phyloP scores from a whole-genome alignment of 2,888 invertebrate genomes.

The Argyresthia albistria region DNA sequence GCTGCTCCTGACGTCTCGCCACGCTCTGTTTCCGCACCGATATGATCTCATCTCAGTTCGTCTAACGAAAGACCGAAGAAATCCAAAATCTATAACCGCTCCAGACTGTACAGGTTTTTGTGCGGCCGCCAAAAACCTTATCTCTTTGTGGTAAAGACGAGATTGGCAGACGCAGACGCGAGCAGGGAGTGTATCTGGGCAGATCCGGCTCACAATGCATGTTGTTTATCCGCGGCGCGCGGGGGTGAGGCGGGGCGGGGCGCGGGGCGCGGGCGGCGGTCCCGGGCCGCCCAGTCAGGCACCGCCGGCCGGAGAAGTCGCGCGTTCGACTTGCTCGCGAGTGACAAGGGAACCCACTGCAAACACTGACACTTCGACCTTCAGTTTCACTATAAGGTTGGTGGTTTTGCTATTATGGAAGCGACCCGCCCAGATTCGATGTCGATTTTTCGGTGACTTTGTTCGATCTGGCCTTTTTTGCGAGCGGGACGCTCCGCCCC shows the following conservation, averaged over 20 bases:
- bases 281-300: slow-evolving; percentile 45
- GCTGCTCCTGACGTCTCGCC: neutral
- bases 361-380: slow-evolving; percentile 54
- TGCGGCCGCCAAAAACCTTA: neutral
- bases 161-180: neutral
- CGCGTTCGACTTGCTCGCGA: slow-evolving; percentile 31
- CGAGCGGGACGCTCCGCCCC: slow-evolving; percentile 1
- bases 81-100: slow-evolving; percentile 58
- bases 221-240: slow-evolving; percentile 67
- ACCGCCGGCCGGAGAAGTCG: slow-evolving; percentile 40
- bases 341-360: slow-evolving; percentile 36
- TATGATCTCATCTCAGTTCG: neutral
- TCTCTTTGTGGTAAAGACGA: neutral
- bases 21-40: slow-evolving; percentile 2
- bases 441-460: neutral
- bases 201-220: slow-evolving; percentile 61
- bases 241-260: slow-evolving; percentile 27
- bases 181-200: neutral
- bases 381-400: slow-evolving; percentile 58
- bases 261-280: slow-evolving; percentile 22
- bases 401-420: slow-evolving; percentile 21
- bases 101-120: slow-evolving; percentile 28
- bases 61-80: slow-evolving; percentile 1
- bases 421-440: neutral
- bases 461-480: neutral